Evolutionary conservation across 1,140 invertebrate species (phyloP).

Genomic region (Tetragnatha versicolor): DNA sequence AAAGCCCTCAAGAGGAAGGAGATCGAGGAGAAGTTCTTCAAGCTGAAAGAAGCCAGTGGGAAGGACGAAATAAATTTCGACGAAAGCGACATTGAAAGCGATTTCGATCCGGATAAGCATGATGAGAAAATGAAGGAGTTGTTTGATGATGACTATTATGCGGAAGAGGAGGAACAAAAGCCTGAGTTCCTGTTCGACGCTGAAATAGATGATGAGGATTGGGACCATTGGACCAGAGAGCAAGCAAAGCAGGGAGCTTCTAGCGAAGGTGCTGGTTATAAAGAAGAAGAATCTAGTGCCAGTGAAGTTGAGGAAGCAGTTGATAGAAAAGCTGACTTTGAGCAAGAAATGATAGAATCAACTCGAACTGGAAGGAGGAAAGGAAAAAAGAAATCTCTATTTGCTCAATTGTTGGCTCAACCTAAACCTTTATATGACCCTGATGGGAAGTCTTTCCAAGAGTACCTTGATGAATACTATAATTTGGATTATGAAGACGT

Average conservation of each 20-base stretch:
- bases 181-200: constrained; percentile 83
- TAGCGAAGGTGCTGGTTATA: constrained; percentile 61
- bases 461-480: constrained; percentile 95
- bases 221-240: constrained; percentile 73
- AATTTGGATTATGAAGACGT: constrained; percentile 94
- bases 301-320: neutral
- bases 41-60: constrained; percentile 89
- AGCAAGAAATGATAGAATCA: constrained; percentile 68
- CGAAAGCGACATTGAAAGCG: constrained; percentile 69
- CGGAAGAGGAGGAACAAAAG: constrained; percentile 75
- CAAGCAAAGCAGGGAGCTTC: constrained; percentile 57
- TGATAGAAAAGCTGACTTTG: constrained; percentile 62
- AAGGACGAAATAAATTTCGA: constrained; percentile 70
- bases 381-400: constrained; percentile 69
- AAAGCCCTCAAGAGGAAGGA: constrained; percentile 89
- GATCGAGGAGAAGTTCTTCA: constrained; percentile 86
- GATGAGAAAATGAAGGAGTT: constrained; percentile 85
- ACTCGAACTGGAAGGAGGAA: constrained; percentile 68
- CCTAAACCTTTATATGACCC: constrained; percentile 85
- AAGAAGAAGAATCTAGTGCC: constrained; percentile 53
- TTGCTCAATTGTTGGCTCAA: constrained; percentile 74
- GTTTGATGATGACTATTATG: constrained; percentile 88
- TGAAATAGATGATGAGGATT: constrained; percentile 72
- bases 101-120: constrained; percentile 91
- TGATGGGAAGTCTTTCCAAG: constrained; percentile 70